Evolutionary conservation across 2,888 invertebrate genomes (phyloP), one percentile per base, ranked within the genome.

Genomic region (Cancer borealis): DNA sequence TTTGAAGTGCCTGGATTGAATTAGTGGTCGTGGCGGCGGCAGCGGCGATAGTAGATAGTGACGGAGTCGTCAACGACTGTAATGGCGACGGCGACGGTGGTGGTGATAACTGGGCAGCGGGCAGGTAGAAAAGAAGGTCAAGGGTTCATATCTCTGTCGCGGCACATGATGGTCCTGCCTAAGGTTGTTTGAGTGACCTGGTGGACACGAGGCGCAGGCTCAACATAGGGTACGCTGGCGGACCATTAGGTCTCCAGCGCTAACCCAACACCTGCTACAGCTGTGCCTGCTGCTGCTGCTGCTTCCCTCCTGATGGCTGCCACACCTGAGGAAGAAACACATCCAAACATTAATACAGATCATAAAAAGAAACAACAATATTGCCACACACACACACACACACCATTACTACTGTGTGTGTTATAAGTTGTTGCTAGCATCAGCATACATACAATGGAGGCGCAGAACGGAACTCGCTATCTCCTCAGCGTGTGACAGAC

Each of bases 121-220:
- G 93, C 93, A 73, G 93, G 93, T 88, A 84, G 88, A 95, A 90
- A 91, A 39, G 79, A 73, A 79, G 89, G 88, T 95, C 91, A 92
- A 87, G 95, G 95, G 93, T 95, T 95, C 95, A 95, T 95, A 95
- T 95, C 95, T 73, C 95, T 91, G 90, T 95, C 95, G 60, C 95
- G 95, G 92, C 95, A 95, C 95, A 95, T 95, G 95, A 95, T 94
- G 94, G 54, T 87, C 49, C 89, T 94, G 93, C 93, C 92, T 95
- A 95, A 94, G 95, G 95, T 88, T 95, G 95, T 93, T 95, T 95
- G 21, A 95, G 93, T 73, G 95, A 95, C 66, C 95, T 91, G 30
- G 95, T 95, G 54, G 95, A 95, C 66, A 95, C 95, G 88, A 95
- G 95, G 88, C 95, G 95, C 88, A 95, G 94, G 89, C 95, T 95